Evolutionary conservation across 2,113 vertebrate species (phyloP).

Genomic region (Oncorhynchus gorbuscha): DNA sequence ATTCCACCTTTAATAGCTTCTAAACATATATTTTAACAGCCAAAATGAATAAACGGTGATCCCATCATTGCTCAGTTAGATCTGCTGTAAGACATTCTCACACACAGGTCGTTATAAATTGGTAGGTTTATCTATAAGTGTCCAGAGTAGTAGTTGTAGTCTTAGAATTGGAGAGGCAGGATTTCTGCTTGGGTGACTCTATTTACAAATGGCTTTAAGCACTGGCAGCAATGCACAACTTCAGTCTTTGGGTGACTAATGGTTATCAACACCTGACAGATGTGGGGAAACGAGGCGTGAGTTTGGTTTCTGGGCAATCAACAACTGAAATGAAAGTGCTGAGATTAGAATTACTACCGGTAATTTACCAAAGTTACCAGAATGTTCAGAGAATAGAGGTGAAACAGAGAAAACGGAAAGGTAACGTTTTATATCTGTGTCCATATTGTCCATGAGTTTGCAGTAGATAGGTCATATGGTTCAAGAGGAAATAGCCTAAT

Average conservation of each 20-base stretch:
- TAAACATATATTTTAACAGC: conserved; percentile 21
- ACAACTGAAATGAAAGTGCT: too few species aligned
- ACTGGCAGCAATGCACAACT: background rate
- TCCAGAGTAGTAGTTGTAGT: background rate
- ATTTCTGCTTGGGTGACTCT: background rate
- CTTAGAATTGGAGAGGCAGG: too few species aligned
- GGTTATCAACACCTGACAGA: background rate
- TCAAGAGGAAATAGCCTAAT: too few species aligned
- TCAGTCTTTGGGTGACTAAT: background rate
- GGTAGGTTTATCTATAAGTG: background rate
- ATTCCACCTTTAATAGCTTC: conserved; percentile 35
- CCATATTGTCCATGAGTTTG: too few species aligned
- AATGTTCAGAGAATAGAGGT: too few species aligned
- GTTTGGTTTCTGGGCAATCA: too few species aligned
- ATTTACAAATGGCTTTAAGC: background rate
- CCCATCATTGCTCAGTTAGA: background rate
- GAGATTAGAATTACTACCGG: too few species aligned
- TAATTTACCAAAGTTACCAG: too few species aligned
- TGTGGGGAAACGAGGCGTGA: too few species aligned
- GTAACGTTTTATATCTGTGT: too few species aligned
- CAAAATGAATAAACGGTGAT: background rate
- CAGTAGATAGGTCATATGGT: too few species aligned
- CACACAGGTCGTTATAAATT: background rate
- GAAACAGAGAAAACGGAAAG: too few species aligned
- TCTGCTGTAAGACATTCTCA: background rate